Evolutionary conservation across 2,797 vertebrate species (phyloP).

Genomic region (Antrozous pallidus): DNA sequence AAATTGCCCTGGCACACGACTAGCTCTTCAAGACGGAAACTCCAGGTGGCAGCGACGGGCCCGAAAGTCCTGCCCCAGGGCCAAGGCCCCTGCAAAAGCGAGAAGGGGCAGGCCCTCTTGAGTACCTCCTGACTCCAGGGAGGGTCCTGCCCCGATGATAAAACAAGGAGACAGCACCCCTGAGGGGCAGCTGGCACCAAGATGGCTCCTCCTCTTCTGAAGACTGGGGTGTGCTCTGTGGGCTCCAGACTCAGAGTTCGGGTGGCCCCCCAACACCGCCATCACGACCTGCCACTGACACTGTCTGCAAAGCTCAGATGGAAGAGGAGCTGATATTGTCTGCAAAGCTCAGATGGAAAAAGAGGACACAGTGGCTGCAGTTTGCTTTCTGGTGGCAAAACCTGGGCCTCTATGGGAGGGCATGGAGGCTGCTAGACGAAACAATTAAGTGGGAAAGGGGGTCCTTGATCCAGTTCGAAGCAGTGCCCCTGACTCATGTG

Average conservation of each 20-base stretch:
- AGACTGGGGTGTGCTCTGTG: rapidly evolving
- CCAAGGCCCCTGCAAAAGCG: neutral
- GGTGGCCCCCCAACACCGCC: neutral
- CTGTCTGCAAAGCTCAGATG: neutral
- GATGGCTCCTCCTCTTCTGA: neutral
- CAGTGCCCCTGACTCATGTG: neutral
- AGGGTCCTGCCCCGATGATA: neutral
- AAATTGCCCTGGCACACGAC: neutral
- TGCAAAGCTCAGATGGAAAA: no score
- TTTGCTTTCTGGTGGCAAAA: conserved; percentile 5
- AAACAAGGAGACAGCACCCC: neutral
- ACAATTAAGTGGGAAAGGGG: neutral
- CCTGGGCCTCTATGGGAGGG: neutral
- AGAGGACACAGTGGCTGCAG: neutral
- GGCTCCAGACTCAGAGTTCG: neutral
- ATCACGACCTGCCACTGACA: neutral
- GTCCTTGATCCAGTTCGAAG: neutral
- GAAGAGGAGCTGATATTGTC: no score
- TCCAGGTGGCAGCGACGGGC: neutral
- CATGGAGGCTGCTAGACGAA: neutral
- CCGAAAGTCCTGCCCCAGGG: neutral
- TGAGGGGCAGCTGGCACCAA: neutral
- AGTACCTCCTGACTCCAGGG: neutral
- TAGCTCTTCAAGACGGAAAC: neutral
- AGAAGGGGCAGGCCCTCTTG: neutral